Conservation (phyloP, 2,888 invertebrate genomes). For the Drosophila setosimentum region DNA sequence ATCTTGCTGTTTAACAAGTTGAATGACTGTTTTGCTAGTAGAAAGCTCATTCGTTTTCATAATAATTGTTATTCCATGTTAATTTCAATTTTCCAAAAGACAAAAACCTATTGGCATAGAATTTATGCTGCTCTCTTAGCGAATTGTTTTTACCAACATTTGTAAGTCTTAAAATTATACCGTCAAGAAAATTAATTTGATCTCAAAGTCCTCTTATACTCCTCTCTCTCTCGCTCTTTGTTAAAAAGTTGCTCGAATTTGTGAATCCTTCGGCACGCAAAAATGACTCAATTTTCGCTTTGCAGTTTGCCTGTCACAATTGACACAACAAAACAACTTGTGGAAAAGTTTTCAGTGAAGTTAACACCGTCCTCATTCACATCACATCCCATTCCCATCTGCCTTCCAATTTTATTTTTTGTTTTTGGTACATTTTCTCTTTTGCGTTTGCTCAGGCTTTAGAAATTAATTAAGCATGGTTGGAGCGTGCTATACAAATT, state of each 20-base stretch:
- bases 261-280: constrained; percentile 31
- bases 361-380: constrained; percentile 16
- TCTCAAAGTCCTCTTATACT: not conserved
- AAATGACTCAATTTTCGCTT: constrained; percentile 64
- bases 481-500: constrained; percentile 59
- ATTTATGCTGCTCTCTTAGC: not conserved
- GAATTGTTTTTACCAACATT: not conserved
- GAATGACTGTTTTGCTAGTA: not conserved
- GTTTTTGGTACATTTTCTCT: constrained; percentile 12
- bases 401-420: not conserved
- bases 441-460: constrained; percentile 38
- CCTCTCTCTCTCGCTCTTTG: not conserved
- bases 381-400: not conserved
- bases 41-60: not conserved
- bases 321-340: constrained; percentile 42
- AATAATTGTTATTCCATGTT: not conserved
- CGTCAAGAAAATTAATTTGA: not conserved
- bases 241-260: constrained; percentile 26
- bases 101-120: not conserved
- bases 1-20: constrained; percentile 5
- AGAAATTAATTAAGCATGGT: constrained; percentile 65
- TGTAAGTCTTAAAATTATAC: not conserved
- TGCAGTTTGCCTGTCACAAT: constrained; percentile 54
- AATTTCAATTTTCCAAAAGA: not conserved
- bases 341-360: constrained; percentile 51